Evolutionary conservation across 2,113 vertebrate species (phyloP), one percentile per base, ranked within the genome.

Genomic region (Ondatra zibethicus): DNA sequence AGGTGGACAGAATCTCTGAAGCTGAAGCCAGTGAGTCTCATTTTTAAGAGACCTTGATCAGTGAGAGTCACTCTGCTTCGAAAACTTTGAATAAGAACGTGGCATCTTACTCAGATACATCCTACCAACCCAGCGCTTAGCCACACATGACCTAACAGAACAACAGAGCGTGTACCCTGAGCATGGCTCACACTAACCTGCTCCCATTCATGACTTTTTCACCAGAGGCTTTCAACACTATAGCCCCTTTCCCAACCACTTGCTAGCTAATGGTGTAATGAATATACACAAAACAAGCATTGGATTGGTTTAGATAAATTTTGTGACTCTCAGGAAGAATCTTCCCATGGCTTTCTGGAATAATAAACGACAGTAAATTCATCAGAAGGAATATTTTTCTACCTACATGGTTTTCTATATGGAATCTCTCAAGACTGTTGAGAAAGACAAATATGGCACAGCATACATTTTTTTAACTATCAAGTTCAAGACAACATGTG

Each of bases 261-360:
- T 93, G 82, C 61, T 91, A 70, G 65, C n/a, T 81, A 42, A 58
- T 82, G 88, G 19, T 88, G 80, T 85, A 72, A 65, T 47, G 36
- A 66, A 84, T 55, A 58, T 81, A 42, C 61, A 92, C 73, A 95
- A 88, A 95, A 93, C 19, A 96, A 84, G n/a, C 17, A 70, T 4
- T 39, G n/a, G 81, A 76, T 97, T 89, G 72, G 88, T 93, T 98
- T 95, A 65, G 97, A 73, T 85, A 70, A 50, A 96, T 31, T 36
- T 85, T 88, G 94, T 94, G 87, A n/a, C 58, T 93, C 84, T 52
- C 50, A 84, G 78, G 68, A 92, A 97, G 65, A 66, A 39, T 66
- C 89, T 93, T 93, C 96, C 31, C 0, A 95, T 31, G 89, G 52
- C 75, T 55, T 97, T 72, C 95, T 97, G 93, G 91, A 96, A 95